phyloP scores from a whole-genome alignment of 2,113 vertebrate genomes.

The Dolichallabes microphthalmus region DNA sequence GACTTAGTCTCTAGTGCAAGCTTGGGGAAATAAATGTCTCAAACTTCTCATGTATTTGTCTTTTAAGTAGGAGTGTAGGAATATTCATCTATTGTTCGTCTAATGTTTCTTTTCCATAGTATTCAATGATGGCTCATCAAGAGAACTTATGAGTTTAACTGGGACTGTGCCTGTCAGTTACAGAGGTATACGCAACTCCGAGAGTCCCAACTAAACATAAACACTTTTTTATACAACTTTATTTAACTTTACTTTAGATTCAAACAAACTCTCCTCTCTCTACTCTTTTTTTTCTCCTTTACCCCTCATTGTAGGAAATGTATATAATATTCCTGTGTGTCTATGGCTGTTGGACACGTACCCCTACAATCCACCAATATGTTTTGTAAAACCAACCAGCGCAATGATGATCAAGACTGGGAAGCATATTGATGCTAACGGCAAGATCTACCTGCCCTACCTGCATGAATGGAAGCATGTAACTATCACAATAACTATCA shows the following conservation, averaged over 20 bases:
- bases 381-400: constrained; percentile 98
- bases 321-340: constrained; percentile 96
- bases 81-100: not conserved
- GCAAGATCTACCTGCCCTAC: constrained; percentile 97
- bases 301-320: constrained; percentile 78
- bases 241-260: not conserved
- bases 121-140: constrained; percentile 93
- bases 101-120: constrained; percentile 72
- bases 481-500: constrained; percentile 53
- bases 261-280: not conserved
- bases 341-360: constrained; percentile 97
- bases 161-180: constrained; percentile 97
- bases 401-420: constrained; percentile 99
- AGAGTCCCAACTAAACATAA: not conserved
- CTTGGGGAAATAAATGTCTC: not conserved
- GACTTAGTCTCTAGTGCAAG: not conserved
- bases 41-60: not conserved
- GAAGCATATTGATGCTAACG: constrained; percentile 98
- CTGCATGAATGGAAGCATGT: constrained; percentile 99
- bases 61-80: not conserved
- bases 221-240: not conserved
- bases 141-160: constrained; percentile 92
- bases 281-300: not conserved
- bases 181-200: constrained; percentile 78
- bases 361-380: constrained; percentile 96